Evolutionary conservation across 1,140 invertebrate genomes (phyloP), one percentile per base, ranked within the genome.

Genomic region (Drosophila watanabei): DNA sequence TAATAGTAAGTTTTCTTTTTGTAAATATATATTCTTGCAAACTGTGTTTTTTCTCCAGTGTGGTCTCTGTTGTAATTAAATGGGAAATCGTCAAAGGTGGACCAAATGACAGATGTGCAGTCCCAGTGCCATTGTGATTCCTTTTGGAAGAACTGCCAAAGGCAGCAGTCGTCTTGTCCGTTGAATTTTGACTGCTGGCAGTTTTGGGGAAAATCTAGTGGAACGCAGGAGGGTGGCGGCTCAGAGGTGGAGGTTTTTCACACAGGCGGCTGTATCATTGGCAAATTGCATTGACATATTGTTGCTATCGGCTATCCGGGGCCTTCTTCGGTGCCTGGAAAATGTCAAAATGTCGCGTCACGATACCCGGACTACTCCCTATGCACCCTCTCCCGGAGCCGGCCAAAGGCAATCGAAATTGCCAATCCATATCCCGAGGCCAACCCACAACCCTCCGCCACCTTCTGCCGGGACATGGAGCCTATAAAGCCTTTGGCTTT

Each of bases 221-320:
- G 16, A 54, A 43, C 18, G 33, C 28, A 24, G 35, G 32, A 11
- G 24, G 35, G 28, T 30, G 32, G 7, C 20, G n/a, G 5, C 5
- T 14, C 6, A 20, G 49, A 13, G 39, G 39, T 66, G 30, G 49
- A 13, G 39, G 49, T 66, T 41, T 69, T 41, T 48, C 48, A 11
- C 41, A 70, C 46, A 75, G 16, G 59, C 37, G 9, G 48, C 24
- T 61, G 37, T 73, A 79, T 86, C 82, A 79, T 79, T 84, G 80
- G 32, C 82, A 75, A 90, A 82, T 82, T 77, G 85, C 86, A 90
- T 82, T 91, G 86, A 90, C 86, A 90, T 86, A 82, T 90, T 91
- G 82, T 82, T 80, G 82, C 87, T 89, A 80, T 90, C 82, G 82
- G 79, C 58, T 63, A 75, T 72, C 59, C 43, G 33, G 48, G 39